Evolutionary conservation across 2,888 invertebrate genomes (phyloP).

Genomic region (Petrolisthes cinctipes): DNA sequence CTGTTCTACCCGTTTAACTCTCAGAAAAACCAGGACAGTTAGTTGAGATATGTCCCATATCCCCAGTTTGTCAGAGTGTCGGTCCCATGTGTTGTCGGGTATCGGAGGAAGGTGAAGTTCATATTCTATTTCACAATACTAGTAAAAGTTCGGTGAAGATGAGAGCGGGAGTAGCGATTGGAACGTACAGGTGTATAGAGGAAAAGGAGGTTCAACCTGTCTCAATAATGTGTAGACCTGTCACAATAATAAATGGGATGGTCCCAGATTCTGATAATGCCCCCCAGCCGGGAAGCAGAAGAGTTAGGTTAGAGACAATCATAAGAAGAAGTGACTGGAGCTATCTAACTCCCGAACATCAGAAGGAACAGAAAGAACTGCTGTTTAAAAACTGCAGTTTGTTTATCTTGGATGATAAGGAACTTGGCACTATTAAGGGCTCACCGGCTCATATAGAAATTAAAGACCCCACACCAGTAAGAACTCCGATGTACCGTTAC

Average conservation of each 20-base stretch:
- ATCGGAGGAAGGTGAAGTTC: too few species aligned
- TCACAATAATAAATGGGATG: background rate
- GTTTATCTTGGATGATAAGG: background rate
- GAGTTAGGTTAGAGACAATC: background rate
- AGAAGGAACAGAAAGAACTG: background rate
- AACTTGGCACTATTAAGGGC: background rate
- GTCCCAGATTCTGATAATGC: background rate
- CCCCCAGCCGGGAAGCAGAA: background rate
- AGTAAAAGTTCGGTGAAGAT: too few species aligned
- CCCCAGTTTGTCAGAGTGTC: too few species aligned
- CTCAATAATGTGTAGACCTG: background rate
- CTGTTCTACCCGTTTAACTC: too few species aligned
- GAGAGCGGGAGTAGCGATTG: too few species aligned
- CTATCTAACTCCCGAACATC: background rate
- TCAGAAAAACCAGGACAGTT: too few species aligned
- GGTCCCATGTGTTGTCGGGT: too few species aligned
- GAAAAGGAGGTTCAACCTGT: too few species aligned
- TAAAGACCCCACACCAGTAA: background rate
- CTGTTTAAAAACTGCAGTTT: background rate
- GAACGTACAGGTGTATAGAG: too few species aligned
- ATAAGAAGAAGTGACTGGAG: background rate
- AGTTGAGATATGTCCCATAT: too few species aligned
- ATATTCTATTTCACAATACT: too few species aligned
- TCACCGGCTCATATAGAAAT: conserved; percentile 7
- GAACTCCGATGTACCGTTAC: background rate